Percentiles rank a stretch among this genome's conserved stretches.
Conservation (phyloP, 2,113 vertebrate species). For the Chionodraco myersi region DNA sequence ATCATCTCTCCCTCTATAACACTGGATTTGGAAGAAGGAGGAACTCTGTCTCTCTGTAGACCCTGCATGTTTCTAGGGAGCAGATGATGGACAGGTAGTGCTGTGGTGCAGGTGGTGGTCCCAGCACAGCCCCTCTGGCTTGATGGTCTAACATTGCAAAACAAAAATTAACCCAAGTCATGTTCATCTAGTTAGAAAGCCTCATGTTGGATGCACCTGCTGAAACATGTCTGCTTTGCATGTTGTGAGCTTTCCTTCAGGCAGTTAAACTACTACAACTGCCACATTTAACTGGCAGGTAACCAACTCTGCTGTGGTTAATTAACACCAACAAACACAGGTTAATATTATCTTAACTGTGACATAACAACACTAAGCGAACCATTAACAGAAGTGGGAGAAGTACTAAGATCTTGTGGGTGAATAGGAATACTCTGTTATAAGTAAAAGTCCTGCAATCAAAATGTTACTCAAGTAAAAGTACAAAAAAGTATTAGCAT, state of each 20-base stretch:
- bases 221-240: neutral
- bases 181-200: neutral
- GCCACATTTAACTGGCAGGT: constrained; percentile 39
- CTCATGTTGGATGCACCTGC: neutral
- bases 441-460: too few relatives aligned
- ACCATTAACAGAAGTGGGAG: too few relatives aligned
- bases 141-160: neutral
- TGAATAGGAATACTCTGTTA: too few relatives aligned
- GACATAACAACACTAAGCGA: too few relatives aligned
- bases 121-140: neutral
- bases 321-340: neutral
- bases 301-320: neutral
- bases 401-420: too few relatives aligned
- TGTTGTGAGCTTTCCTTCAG: neutral
- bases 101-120: constrained; percentile 31
- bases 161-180: neutral
- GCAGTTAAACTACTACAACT: neutral
- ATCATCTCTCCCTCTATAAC: neutral
- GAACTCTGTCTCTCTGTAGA: neutral
- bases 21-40: neutral
- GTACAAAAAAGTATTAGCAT: too few relatives aligned
- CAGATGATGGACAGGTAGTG: constrained; percentile 5
- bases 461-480: too few relatives aligned
- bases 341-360: neutral
- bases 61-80: neutral